phyloP scores from a whole-genome alignment of 2,888 invertebrate genomes.

The Rambutsinella grinnellia region DNA sequence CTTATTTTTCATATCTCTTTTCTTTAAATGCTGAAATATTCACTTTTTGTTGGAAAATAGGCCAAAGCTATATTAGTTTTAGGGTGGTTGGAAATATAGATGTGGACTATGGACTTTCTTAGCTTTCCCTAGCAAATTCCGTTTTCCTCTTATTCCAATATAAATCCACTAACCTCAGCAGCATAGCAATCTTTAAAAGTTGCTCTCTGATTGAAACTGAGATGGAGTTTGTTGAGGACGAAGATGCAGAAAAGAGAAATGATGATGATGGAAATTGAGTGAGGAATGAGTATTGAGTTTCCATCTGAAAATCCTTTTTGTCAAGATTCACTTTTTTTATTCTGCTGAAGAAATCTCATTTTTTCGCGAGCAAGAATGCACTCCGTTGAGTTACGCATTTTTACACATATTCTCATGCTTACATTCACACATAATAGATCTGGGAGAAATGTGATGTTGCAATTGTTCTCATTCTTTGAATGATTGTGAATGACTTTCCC shows the following conservation, averaged over 20 bases:
- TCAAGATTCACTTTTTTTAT: not conserved
- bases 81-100: too few species aligned
- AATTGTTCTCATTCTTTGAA: slow-evolving; percentile 20
- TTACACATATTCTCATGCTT: not conserved
- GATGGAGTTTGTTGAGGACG: not conserved
- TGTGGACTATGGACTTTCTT: not conserved
- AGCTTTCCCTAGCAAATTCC: not conserved
- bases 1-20: not conserved
- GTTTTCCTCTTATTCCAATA: not conserved
- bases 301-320: not conserved
- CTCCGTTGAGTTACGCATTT: not conserved
- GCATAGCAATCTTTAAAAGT: not conserved
- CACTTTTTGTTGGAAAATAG: slow-evolving; percentile 18
- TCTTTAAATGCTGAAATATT: slow-evolving; percentile 16
- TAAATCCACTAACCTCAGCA: not conserved
- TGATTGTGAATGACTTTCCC: slow-evolving; percentile 30
- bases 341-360: not conserved
- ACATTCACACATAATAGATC: slow-evolving; percentile 7
- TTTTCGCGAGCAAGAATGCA: slow-evolving; percentile 1
- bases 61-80: not conserved
- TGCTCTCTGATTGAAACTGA: slow-evolving; percentile 8
- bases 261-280: slow-evolving; percentile 28
- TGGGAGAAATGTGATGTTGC: slow-evolving; percentile 24
- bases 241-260: slow-evolving; percentile 19
- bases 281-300: slow-evolving; percentile 22